Evolutionary conservation across 2,113 vertebrate genomes (phyloP), one percentile per base, ranked within the genome.

Genomic region (Cyprinus carpio): DNA sequence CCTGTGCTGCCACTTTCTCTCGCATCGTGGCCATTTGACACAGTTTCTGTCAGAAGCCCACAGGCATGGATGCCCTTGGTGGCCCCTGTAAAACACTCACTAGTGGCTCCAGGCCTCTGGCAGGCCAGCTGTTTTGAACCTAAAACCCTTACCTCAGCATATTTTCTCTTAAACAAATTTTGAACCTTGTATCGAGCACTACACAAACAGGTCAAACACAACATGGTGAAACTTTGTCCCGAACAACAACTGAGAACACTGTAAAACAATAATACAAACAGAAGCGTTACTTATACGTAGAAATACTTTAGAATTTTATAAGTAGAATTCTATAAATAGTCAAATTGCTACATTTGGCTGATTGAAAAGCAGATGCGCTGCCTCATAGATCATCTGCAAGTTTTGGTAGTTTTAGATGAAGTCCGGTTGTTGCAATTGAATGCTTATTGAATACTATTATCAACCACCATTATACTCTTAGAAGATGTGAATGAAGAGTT

Each of bases 401-500:
- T 56, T 56, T 54, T 54, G 51, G 16, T 18, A 54, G 16, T 54
- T 54, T 18, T 54, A 20, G 18, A 6, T 56, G 18, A 56, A 56
- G 18, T 54, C 16, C 2, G 7, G 4, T 34, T 11, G 9, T 18
- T 37, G 31, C 4, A 9, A 71, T 23, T 71, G 67, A 71, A 12
- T 37, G 34, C 67, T 6, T n/a, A 25, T 5, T 86, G 37, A 58
- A 18, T 46, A n/a, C 40, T 4, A 71, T 37, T 37, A 29, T 46
- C 74, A 82, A 31, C 23, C 27, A 40, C 29, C 51, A 60, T 60
- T 76, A 49, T n/a, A 20, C 74, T 77, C 64, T 62, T 46, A 80
- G 77, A 81, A 84, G 65, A 3, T 71, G 65, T 84, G 77, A 84
- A 31, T 67, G 58, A 72, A 60, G 34, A 34, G 49, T 80, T 29